Base-by-base conservation (phyloP, 2,888 invertebrate species). In the Megastigmus dorsalis region DNA sequence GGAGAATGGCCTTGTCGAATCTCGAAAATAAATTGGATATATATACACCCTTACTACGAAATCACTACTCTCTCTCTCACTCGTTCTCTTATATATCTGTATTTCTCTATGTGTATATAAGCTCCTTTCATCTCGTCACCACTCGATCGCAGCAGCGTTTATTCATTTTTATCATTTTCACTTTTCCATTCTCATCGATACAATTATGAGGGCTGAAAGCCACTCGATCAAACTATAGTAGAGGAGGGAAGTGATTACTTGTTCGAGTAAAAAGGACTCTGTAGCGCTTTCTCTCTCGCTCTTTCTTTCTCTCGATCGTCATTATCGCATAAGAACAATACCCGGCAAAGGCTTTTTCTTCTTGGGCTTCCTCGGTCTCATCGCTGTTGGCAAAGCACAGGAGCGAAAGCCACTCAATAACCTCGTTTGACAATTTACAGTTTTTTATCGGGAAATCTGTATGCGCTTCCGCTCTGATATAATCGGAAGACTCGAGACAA, bases 281-380 rank as follows among this genome's bases (percentile, higher is more conserved):
- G n/a, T n/a, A n/a, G n/a, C n/a, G n/a, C n/a, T n/a, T n/a, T n/a
- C n/a, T n/a, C n/a, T n/a, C n/a, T n/a, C n/a, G n/a, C n/a, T 10
- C 13, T 23, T 15, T 20, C 45, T 20, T 45, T 20, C 45, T 45
- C 45, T 45, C 15, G 45, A 33, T 13, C 23, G 63, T 55, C 45
- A 55, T 67, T 55, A 67, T 67, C 43, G 20, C 15, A 15, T 10
- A 65, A 67, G 66, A 55, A 67, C 66, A 55, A 67, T 55, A 15
- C 18, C n/a, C 66, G 7, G n/a, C 6, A n/a, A 15, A 13, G 41
- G 13, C 1, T 18, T 38, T 54, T 52, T 28, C n/a, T n/a, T n/a
- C n/a, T n/a, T n/a, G n/a, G n/a, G n/a, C n/a, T n/a, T n/a, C n/a
- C n/a, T 7, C 13, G 10, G 3, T 10, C n/a, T n/a, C n/a, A n/a